A percentile compares a stretch with the other conserved stretches of the same genome.
Conservation (phyloP, 2,797 vertebrate species). For the Prunella strophiata region DNA sequence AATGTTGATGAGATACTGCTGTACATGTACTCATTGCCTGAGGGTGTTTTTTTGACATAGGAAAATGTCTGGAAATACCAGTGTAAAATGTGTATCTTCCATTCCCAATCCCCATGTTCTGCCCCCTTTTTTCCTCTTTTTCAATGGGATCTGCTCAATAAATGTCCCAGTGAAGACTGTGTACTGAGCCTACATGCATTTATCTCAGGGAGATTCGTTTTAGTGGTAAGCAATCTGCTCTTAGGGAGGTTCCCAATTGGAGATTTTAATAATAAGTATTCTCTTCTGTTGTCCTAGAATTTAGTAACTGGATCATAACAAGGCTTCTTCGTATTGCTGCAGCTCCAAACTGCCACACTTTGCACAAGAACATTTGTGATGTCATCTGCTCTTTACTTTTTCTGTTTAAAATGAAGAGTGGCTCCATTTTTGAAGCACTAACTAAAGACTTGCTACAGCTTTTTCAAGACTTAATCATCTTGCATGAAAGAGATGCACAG, state of each 20-base stretch:
- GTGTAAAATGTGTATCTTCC: background rate
- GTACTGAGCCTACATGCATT: background rate
- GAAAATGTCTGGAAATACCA: background rate
- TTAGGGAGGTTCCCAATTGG: background rate
- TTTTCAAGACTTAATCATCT: conserved; percentile 82
- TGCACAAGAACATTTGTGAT: conserved; percentile 85
- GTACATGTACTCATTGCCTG: background rate
- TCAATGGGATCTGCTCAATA: background rate
- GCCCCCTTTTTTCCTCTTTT: background rate
- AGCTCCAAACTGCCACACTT: conserved; percentile 84
- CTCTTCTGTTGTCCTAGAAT: conserved; percentile 81
- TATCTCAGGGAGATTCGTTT: background rate
- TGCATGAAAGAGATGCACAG: conserved; percentile 66
- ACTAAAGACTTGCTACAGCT: conserved; percentile 84
- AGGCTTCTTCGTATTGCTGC: conserved; percentile 91
- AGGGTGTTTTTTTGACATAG: background rate
- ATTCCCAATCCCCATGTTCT: background rate
- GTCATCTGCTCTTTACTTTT: conserved; percentile 91
- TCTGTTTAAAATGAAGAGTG: conserved; percentile 86
- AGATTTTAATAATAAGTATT: background rate
- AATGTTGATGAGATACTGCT: background rate
- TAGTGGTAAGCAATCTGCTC: background rate
- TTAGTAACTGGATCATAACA: conserved; percentile 92
- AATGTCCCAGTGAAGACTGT: background rate
- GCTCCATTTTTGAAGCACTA: conserved; percentile 83